phyloP scores from a whole-genome alignment of 2,113 vertebrate genomes.

The Suncus etruscus region DNA sequence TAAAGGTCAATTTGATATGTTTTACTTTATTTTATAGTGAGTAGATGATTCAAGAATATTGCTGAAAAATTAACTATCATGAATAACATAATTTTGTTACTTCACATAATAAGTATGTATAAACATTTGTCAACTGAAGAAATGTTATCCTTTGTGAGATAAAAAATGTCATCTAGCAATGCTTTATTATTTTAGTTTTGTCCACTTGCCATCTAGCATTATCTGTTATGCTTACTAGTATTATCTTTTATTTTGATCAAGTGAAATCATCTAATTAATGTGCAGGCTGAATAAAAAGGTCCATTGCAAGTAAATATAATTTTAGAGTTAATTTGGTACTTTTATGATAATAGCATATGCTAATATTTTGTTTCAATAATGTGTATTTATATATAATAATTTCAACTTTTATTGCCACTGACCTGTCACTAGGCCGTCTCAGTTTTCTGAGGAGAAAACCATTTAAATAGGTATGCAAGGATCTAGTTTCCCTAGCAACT shows the following conservation, averaged over 20 bases:
- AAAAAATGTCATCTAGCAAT: background rate
- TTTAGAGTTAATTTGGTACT: background rate
- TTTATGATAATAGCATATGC: no score
- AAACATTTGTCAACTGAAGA: constrained; percentile 18
- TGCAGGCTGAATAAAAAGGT: background rate
- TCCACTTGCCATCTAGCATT: background rate
- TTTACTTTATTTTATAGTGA: background rate
- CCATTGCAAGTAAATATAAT: background rate
- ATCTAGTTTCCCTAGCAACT: constrained; percentile 84
- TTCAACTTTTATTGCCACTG: constrained; percentile 20
- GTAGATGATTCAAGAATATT: background rate
- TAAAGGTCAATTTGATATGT: background rate
- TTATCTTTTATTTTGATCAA: constrained; percentile 17
- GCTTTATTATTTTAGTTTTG: background rate
- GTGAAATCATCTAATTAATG: background rate
- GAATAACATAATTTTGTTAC: background rate
- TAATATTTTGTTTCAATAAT: background rate
- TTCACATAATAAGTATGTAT: background rate
- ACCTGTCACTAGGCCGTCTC: constrained; percentile 67
- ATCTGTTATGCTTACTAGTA: background rate
- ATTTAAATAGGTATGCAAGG: constrained; percentile 74
- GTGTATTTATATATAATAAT: background rate
- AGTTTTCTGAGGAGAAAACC: constrained; percentile 71
- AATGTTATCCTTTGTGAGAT: background rate
- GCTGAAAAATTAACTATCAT: background rate